Evolutionary conservation across 1,140 invertebrate species (phyloP).

Genomic region (Popillia japonica): DNA sequence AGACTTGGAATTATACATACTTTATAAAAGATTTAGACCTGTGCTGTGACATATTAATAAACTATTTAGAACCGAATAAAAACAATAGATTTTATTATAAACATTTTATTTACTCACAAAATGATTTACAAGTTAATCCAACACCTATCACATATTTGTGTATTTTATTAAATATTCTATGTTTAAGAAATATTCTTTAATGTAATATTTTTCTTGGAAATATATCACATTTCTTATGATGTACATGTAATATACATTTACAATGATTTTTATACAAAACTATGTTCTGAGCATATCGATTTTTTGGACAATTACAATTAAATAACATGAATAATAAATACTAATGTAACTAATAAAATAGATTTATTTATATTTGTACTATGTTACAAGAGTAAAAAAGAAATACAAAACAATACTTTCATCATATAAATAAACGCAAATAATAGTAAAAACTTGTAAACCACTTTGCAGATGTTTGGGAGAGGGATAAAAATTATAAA

Average conservation of each 20-base stretch:
- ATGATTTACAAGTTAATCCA: conserved; percentile 41
- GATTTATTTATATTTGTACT: conserved; percentile 40
- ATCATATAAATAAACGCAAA: conserved; percentile 38
- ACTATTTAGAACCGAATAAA: background rate
- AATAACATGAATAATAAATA: conserved; percentile 39
- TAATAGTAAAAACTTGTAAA: conserved; percentile 39
- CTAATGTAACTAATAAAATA: conserved; percentile 40
- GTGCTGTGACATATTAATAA: too few species aligned
- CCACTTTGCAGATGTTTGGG: conserved; percentile 38
- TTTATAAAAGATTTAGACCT: too few species aligned
- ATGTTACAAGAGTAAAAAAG: conserved; percentile 39
- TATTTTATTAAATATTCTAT: conserved; percentile 35
- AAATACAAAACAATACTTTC: conserved; percentile 38
- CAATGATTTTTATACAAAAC: conserved; percentile 35
- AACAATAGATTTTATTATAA: conserved; percentile 35
- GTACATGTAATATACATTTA: conserved; percentile 36
- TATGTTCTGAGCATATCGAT: conserved; percentile 34
- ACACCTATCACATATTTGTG: conserved; percentile 38
- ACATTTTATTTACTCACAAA: conserved; percentile 39
- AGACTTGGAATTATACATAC: too few species aligned
- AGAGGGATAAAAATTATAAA: conserved; percentile 33
- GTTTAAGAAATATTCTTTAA: conserved; percentile 39
- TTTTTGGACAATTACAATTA: conserved; percentile 39
- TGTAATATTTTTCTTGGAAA: conserved; percentile 34
- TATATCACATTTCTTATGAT: conserved; percentile 39